Base-by-base conservation (phyloP, 2,797 vertebrate species). In the Sebastes dallii region DNA sequence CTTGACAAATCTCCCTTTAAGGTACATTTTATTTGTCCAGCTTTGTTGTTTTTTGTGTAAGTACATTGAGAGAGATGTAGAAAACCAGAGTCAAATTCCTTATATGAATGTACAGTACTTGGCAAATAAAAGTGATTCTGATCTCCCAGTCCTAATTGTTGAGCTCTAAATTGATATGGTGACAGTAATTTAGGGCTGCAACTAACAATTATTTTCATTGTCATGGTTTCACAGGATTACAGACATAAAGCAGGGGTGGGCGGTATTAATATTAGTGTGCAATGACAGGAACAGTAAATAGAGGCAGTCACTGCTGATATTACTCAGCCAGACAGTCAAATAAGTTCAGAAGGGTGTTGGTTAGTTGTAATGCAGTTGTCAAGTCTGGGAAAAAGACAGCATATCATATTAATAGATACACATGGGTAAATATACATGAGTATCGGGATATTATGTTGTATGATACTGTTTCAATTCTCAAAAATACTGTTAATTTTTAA, bases 291-390 rank as follows among this genome's bases (percentile, higher is more conserved):
- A 73, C 27, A 36, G 18, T 11, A 64, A 18, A 27, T 0, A 29
- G 14, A 67, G 32, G 14, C 58, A 56, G 39, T 62, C 27, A 67
- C 36, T 56, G 46, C 20, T 81, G 67, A 50, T 77, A 70, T 77
- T 67, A 77, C 72, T 77, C 55, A 82, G 27, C 25, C 55, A 81
- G 20, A 39, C 46, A 46, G 12, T 56, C 14, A 6, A 20, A 46
- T 27, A 75, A 24, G n/a, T 36, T 62, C 8, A 55, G 46, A 69
- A 61, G 29, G 46, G 11, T 22, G 13, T 66, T 16, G 5, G 13
- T 20, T 25, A 20, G 4, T 4, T 62, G 34, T 16, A 75, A 56
- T 56, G 4, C 7, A 59, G 59, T 4, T 22, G 36, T 32, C 2
- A 30, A 3, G 8, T 52, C 27, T 18, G 18, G 22, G 0, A 13